These are phyloP conservation scores for Nemotelus nigrinus DNA, from an alignment of 2,888 invertebrate genomes.

Conservation along the genomic window DNA sequence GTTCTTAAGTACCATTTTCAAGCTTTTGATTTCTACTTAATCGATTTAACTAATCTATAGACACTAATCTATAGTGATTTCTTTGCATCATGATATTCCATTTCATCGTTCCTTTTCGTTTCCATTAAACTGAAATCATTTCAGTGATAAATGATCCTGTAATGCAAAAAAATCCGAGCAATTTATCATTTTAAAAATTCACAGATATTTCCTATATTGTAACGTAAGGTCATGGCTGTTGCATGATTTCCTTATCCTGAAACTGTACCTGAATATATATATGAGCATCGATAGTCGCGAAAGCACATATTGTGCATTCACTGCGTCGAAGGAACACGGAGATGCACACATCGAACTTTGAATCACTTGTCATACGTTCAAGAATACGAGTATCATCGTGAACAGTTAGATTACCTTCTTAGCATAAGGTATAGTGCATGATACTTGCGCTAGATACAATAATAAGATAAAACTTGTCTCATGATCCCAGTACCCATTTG, in stretches of 20 bases:
- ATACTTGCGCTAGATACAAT: constrained; percentile 19
- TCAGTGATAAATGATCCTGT: too few relatives aligned
- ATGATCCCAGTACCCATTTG: background rate
- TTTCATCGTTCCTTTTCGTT: too few relatives aligned
- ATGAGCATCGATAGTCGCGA: too few relatives aligned
- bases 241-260: constrained; percentile 1
- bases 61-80: too few relatives aligned
- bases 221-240: constrained; percentile 4
- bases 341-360: too few relatives aligned
- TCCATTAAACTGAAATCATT: too few relatives aligned
- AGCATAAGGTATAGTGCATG: background rate
- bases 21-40: too few relatives aligned
- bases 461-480: constrained; percentile 33
- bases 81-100: too few relatives aligned
- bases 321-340: too few relatives aligned
- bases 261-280: background rate
- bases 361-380: constrained; percentile 14
- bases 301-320: too few relatives aligned
- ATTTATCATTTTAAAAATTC: constrained; percentile 5
- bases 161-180: background rate
- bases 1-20: too few relatives aligned
- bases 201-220: background rate
- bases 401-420: constrained; percentile 38
- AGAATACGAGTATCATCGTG: constrained; percentile 32
- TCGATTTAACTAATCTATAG: too few relatives aligned